Evolutionary conservation across 2,888 invertebrate genomes (phyloP).

Genomic region (Halocaridina rubra): DNA sequence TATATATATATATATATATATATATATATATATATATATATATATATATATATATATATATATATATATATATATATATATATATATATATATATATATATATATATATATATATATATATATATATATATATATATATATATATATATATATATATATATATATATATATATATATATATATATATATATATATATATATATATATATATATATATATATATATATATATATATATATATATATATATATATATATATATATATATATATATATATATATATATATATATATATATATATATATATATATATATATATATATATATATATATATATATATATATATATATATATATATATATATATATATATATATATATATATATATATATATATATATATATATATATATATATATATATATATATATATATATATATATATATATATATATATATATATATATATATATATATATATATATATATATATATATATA

Average conservation of each 20-base stretch:
- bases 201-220: no score
- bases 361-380: neutral
- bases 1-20: no score
- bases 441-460: neutral
- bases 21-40: no score
- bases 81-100: no score
- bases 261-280: neutral
- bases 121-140: no score
- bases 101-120: no score
- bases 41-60: no score
- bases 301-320: neutral
- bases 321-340: neutral
- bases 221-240: neutral
- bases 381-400: neutral
- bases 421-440: neutral
- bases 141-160: no score
- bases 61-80: no score
- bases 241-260: neutral
- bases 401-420: neutral
- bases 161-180: no score
- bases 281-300: neutral
- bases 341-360: neutral
- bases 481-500: neutral
- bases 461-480: neutral
- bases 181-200: no score